Evolutionary conservation across 2,888 invertebrate genomes (phyloP).

Genomic region (Noctua janthe): DNA sequence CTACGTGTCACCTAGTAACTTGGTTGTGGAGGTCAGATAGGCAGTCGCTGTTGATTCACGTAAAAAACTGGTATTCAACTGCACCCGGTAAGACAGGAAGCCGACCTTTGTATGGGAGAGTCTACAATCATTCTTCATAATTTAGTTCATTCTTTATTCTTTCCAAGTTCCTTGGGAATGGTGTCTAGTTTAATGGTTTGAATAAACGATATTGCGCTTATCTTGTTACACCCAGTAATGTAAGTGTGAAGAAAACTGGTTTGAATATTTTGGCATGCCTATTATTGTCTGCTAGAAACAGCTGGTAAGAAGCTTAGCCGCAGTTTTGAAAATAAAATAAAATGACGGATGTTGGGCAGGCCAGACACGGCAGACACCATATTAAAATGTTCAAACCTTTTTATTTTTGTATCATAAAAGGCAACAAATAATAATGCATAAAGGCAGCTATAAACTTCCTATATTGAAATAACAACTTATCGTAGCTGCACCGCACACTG

Average conservation of each 20-base stretch:
- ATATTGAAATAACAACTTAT: slow-evolving; percentile 1
- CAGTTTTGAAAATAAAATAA: background rate
- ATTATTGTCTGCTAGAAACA: background rate
- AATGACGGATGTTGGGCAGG: background rate
- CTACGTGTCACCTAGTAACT: background rate
- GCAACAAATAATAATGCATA: background rate
- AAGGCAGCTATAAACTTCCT: slow-evolving; percentile 5
- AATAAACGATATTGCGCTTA: background rate
- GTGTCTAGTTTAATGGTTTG: no score
- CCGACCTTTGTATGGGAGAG: background rate
- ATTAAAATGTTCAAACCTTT: background rate
- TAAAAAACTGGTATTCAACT: background rate
- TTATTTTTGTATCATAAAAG: background rate
- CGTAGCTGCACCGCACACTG: background rate
- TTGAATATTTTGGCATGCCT: background rate
- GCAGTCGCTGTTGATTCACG: background rate
- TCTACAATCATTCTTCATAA: no score
- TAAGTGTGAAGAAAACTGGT: no score
- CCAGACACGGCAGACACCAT: background rate
- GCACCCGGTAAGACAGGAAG: background rate
- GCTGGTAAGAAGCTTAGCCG: accelerated
- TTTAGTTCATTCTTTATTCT: no score
- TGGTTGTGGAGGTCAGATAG: background rate
- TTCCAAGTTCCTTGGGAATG: no score
- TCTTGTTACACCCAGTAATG: background rate